phyloP scores from a whole-genome alignment of 1,140 invertebrate species.

The Lepeophtheirus salmonis region DNA sequence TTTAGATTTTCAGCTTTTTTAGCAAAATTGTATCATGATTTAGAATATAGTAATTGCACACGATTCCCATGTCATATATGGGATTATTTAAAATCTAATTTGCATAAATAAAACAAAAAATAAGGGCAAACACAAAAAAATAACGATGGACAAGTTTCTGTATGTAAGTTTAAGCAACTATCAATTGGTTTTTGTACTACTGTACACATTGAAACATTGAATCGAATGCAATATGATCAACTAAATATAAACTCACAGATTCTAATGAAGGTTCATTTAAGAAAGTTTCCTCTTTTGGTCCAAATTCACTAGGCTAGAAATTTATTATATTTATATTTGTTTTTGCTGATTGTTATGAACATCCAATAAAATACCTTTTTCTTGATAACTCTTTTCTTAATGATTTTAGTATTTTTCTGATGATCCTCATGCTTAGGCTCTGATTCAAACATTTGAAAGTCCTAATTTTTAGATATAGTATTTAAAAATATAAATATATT shows the following conservation, averaged over 20 bases:
- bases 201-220: neutral
- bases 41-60: no score
- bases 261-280: neutral
- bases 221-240: neutral
- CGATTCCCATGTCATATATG: neutral
- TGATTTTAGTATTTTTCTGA: neutral
- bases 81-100: neutral
- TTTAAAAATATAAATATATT: no score
- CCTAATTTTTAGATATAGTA: no score
- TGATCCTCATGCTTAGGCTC: neutral
- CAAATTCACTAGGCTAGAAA: no score
- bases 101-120: no score
- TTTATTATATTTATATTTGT: neutral
- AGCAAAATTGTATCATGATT: no score
- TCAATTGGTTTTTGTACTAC: neutral
- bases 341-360: neutral
- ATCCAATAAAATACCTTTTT: neutral
- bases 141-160: neutral
- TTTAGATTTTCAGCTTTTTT: no score
- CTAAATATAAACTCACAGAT: no score
- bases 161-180: neutral
- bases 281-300: no score
- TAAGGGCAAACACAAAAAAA: neutral
- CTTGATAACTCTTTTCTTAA: slow-evolving; percentile 1
- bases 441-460: no score